Conservation (phyloP, 2,888 invertebrate genomes). For the Athripsodes cinereus region DNA sequence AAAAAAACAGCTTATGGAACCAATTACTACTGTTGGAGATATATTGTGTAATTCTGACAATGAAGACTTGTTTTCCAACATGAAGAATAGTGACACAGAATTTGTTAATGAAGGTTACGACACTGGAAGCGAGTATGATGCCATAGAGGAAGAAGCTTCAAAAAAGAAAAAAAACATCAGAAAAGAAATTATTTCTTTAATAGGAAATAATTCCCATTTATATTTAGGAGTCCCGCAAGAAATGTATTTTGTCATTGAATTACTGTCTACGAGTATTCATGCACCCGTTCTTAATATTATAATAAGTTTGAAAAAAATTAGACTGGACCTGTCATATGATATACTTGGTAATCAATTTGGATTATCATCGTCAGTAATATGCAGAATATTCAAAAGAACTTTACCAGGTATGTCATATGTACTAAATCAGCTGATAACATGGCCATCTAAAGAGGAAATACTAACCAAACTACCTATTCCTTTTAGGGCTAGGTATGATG, state of each 20-base stretch:
- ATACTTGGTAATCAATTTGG: background rate
- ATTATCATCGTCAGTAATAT: background rate
- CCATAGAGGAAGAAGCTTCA: background rate
- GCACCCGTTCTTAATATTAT: background rate
- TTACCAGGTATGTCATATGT: background rate
- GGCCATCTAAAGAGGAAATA: background rate
- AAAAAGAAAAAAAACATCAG: background rate
- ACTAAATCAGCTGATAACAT: background rate
- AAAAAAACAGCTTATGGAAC: too few species aligned
- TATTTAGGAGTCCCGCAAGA: background rate
- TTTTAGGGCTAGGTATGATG: constrained; percentile 4
- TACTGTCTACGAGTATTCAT: background rate
- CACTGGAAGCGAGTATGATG: background rate
- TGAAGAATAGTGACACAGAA: background rate
- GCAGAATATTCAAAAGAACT: background rate
- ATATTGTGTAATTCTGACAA: background rate
- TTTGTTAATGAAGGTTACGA: background rate
- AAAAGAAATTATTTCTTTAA: background rate
- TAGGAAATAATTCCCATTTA: background rate
- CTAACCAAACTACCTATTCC: background rate
- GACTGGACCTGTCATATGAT: background rate
- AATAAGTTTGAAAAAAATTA: background rate
- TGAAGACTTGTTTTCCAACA: too few species aligned
- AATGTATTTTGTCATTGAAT: background rate
- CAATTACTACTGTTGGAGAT: background rate